Percentiles rank a stretch among this genome's conserved stretches.
phyloP scores from a whole-genome alignment of 2,888 invertebrate species.

The Sphinx pinastri region DNA sequence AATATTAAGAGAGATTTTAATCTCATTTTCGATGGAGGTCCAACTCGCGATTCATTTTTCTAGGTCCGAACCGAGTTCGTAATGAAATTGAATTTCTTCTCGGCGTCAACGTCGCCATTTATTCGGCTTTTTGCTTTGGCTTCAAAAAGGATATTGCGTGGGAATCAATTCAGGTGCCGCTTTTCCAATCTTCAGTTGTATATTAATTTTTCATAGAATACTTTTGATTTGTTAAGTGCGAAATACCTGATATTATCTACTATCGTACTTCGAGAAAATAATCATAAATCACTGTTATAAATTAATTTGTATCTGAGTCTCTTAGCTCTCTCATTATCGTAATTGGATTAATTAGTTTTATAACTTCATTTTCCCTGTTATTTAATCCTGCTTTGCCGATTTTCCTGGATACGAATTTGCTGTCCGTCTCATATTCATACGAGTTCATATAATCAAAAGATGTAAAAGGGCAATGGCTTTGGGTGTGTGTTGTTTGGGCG shows the following conservation, averaged over 20 bases:
- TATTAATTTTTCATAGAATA: conserved; percentile 66
- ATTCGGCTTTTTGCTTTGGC: conserved; percentile 75
- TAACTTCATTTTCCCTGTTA: background rate
- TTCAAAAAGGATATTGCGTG: conserved; percentile 78
- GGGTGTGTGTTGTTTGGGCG: too few species aligned
- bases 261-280: background rate
- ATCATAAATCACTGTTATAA: background rate
- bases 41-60: conserved; percentile 51
- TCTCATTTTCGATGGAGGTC: conserved; percentile 44
- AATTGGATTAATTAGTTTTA: background rate
- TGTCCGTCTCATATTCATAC: too few species aligned
- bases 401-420: too few species aligned
- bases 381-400: too few species aligned
- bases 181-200: conserved; percentile 59
- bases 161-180: conserved; percentile 77
- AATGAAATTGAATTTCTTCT: conserved; percentile 77
- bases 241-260: conserved; percentile 3
- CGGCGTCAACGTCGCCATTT: conserved; percentile 62
- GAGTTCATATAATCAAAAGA: too few species aligned
- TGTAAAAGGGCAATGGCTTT: too few species aligned
- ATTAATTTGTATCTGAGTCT: background rate
- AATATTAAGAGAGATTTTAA: conserved; percentile 33
- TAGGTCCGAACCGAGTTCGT: conserved; percentile 53
- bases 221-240: conserved; percentile 34
- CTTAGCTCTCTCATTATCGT: background rate